Evolutionary conservation across 2,797 vertebrate genomes (phyloP), one percentile per base, ranked within the genome.

Genomic region (Schizopygopsis malacanthus): DNA sequence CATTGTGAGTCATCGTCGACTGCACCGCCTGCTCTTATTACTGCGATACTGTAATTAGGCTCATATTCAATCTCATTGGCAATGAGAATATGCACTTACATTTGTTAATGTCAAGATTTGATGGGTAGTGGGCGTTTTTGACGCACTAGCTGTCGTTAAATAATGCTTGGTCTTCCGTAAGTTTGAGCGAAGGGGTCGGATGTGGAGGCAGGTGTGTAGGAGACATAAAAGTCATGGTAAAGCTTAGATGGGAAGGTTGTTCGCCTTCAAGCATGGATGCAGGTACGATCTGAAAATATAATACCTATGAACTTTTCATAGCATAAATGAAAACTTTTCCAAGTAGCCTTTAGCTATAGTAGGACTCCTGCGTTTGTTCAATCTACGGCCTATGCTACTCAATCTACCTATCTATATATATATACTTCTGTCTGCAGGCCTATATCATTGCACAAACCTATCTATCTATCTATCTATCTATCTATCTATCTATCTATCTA

Each of bases 41-140:
- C 25, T n/a, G 65, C 4, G 4, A 76, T 81, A 70, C 70, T 69
- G 79, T 87, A 85, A 84, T 87, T 87, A 81, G 45, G 43, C 78
- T 52, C n/a, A 47, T 16, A 22, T 69, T 75, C 77, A 28, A 47
- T 33, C 25, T 80, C 43, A 80, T 79, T 80, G 63, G 28, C 59
- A 69, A 61, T 78, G 71, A 82, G n/a, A 59, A 76, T 77, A 56
- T 22, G 33, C 37, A 67, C 52, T 67, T 70, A 56, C 9, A 20
- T 63, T n/a, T 76, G 39, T 72, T 43, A 70, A 28, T 16, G 16
- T 79, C 63, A 79, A 41, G n/a, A n/a, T 85, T 79, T 79, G 76
- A 85, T 12, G 41, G 41, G 52, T 33, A 11, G 67, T 71, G 28
- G 76, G 76, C 1, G 67, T 71, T 72, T 70, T 85, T 61, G 83